Evolutionary conservation across 1,140 invertebrate genomes (phyloP).

Genomic region (Drosophila nasuta): DNA sequence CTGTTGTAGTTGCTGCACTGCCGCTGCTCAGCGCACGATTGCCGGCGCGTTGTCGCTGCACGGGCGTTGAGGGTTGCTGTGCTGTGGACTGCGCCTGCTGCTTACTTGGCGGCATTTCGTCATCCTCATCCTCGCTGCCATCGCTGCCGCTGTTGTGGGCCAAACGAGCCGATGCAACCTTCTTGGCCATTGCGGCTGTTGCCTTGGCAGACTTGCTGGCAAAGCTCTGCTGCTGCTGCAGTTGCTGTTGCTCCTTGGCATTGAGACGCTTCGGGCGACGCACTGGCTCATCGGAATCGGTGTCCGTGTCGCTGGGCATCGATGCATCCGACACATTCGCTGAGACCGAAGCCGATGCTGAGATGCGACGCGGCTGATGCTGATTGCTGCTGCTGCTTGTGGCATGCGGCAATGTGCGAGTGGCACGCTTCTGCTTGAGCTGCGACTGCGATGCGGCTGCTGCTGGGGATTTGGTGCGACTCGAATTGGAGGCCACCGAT

Average conservation of each 20-base stretch:
- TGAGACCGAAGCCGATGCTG: conserved; percentile 47
- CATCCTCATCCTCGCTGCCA: conserved; percentile 59
- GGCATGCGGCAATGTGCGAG: conserved; percentile 50
- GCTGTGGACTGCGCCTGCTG: conserved; percentile 61
- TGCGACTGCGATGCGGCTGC: conserved; percentile 85
- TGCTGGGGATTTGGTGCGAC: conserved; percentile 88
- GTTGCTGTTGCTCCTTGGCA: conserved; percentile 36
- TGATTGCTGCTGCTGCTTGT: conserved; percentile 70
- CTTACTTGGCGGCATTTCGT: conserved; percentile 68
- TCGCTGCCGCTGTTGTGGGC: conserved; percentile 44
- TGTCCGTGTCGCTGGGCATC: conserved; percentile 87
- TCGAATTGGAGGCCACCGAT: conserved; percentile 87
- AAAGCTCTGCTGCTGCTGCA: conserved; percentile 21
- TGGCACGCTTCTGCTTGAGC: conserved; percentile 84
- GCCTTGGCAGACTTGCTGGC: conserved; percentile 8
- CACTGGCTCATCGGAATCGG: conserved; percentile 86
- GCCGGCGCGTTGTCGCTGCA: conserved; percentile 52
- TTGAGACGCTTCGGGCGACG: conserved; percentile 83
- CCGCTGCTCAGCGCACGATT: conserved; percentile 62
- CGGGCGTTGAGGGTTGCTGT: conserved; percentile 44
- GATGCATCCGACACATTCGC: conserved; percentile 85
- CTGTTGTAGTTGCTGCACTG: not conserved
- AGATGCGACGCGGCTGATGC: conserved; percentile 72
- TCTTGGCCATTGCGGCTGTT: conserved; percentile 34
- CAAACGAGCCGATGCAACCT: not conserved